These are phyloP conservation scores for Zoanthus sociatus DNA, from an alignment of 92 coral and sea anemone species.

Conservation along the genomic window DNA sequence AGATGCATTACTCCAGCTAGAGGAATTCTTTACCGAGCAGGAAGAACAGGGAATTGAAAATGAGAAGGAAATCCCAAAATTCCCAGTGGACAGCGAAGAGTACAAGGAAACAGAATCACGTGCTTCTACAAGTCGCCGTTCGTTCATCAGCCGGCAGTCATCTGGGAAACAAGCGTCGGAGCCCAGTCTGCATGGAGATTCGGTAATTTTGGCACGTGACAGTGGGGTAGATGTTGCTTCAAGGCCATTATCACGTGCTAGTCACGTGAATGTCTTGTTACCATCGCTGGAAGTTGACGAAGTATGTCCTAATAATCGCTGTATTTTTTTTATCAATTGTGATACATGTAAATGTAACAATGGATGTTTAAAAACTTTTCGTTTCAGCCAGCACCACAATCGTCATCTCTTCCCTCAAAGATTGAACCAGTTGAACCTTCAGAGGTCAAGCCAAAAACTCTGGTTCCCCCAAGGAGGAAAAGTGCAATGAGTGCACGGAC, in stretches of 20 bases:
- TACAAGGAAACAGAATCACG: slow-evolving; percentile 43
- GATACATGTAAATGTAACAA: background rate
- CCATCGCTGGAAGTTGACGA: slow-evolving; percentile 67
- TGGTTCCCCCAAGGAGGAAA: slow-evolving; percentile 58
- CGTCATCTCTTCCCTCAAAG: background rate
- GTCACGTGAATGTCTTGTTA: slow-evolving; percentile 49
- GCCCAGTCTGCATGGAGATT: slow-evolving; percentile 68
- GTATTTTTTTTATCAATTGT: background rate
- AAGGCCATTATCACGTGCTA: slow-evolving; percentile 73
- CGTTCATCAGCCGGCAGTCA: slow-evolving; percentile 67
- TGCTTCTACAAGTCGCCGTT: slow-evolving; percentile 69
- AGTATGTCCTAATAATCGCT: slow-evolving; percentile 12
- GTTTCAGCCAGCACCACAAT: background rate
- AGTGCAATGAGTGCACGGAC: slow-evolving; percentile 89
- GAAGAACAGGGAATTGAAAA: slow-evolving; percentile 38
- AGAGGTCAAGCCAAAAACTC: slow-evolving; percentile 48
- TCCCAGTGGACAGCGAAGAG: slow-evolving; percentile 63
- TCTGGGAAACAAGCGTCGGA: slow-evolving; percentile 60
- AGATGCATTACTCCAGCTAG: slow-evolving; percentile 28
- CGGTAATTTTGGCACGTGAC: slow-evolving; percentile 78
- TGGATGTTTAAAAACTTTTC: background rate
- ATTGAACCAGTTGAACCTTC: background rate
- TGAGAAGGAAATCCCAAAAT: slow-evolving; percentile 63
- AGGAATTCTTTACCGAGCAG: slow-evolving; percentile 29
- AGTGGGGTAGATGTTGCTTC: slow-evolving; percentile 95